Evolutionary conservation across 2,888 invertebrate species (phyloP).

Genomic region (Acrobasis repandana): DNA sequence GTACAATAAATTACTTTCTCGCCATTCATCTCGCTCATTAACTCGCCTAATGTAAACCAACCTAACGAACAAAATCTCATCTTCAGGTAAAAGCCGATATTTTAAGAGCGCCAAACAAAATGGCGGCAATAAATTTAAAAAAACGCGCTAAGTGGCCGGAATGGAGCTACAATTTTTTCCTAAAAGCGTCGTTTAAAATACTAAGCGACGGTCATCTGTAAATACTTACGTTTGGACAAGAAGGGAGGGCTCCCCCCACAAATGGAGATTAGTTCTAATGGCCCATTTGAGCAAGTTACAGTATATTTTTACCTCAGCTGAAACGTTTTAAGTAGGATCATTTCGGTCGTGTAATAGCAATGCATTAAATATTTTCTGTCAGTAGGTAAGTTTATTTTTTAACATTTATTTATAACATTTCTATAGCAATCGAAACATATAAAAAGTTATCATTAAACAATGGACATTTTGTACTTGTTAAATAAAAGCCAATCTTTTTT

Average conservation of each 20-base stretch:
- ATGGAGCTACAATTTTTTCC: constrained; percentile 68
- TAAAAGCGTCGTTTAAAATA: constrained; percentile 68
- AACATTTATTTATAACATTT: too few species aligned
- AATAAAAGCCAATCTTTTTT: too few species aligned
- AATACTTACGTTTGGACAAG: constrained; percentile 45
- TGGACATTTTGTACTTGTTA: too few species aligned
- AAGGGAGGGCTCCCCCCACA: constrained; percentile 51
- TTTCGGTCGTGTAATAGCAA: constrained; percentile 5
- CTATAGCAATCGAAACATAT: too few species aligned
- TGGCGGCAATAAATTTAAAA: constrained; percentile 57
- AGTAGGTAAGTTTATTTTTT: too few species aligned
- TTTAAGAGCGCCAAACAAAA: constrained; percentile 62
- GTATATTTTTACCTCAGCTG: constrained; percentile 17
- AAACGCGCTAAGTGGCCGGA: constrained; percentile 67
- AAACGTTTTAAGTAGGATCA: constrained; percentile 18
- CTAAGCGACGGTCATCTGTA: constrained; percentile 57
- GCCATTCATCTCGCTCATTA: background rate
- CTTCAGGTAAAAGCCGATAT: constrained; percentile 27
- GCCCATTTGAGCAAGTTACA: constrained; percentile 19
- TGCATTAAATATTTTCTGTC: background rate
- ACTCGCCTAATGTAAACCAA: constrained; percentile 7
- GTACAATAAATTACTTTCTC: background rate
- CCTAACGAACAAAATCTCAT: constrained; percentile 37
- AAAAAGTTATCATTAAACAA: too few species aligned
- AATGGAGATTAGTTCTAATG: constrained; percentile 63